Evolutionary conservation across 2,113 vertebrate species (phyloP), one percentile per base, ranked within the genome.

Genomic region (Sylvilagus bachmani): DNA sequence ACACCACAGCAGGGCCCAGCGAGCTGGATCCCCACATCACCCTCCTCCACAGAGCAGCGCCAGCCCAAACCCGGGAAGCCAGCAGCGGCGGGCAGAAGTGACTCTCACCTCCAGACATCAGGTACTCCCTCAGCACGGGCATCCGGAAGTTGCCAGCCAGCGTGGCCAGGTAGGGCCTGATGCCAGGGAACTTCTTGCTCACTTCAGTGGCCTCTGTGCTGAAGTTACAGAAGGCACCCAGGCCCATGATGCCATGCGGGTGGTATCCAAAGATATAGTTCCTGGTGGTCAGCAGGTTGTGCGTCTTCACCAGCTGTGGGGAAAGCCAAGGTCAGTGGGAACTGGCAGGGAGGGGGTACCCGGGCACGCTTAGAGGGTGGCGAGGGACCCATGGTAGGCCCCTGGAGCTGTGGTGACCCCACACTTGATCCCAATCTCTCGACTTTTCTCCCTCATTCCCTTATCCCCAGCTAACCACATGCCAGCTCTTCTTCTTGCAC

Each of bases 231-330:
- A 99, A 99, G 53, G 99, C 99, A 0, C 99, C 99, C 4, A 99
- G 98, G 90, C 99, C 99, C 98, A 99, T 99, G 98, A 99, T 99
- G 80, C 99, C 99, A 0, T 99, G 99, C 0, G 99, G 99, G 86
- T 99, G 99, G 98, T 99, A 99, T 13, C 99, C 99, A 53, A 99
- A 99, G 89, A 99, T 99, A 97, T 99, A 99, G 98, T 99, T 99
- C 96, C 99, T 99, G 96, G 97, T 99, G 92, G 99, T 99, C 84
- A 99, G 97, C 95, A 99, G 97, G 90, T 99, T 99, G 93, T 99
- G 99, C 2, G 99, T 99, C 98, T 99, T 99, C 94, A 99, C 99
- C 89, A 99, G 98, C 99, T 99, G 89, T 53, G 36, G 95, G 90
- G 78, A 66, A 82, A 49, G 6, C 19, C 1, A 1, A 1, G 77